Base-by-base conservation (phyloP, 2,797 vertebrate species). In the Zonotrichia albicollis region DNA sequence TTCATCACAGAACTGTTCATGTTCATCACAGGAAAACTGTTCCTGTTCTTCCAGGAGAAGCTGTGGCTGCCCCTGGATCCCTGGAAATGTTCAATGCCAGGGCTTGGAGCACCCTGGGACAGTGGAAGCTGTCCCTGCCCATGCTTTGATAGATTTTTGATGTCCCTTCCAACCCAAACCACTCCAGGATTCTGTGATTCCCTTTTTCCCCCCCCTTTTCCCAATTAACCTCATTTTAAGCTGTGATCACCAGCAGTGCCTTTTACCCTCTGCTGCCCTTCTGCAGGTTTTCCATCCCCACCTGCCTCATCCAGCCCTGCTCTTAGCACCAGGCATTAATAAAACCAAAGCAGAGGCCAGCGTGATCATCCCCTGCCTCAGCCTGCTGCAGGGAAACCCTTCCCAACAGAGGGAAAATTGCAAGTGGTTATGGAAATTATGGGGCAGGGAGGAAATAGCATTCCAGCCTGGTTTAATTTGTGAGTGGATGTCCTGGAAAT, bases 401-500 rank as follows among this genome's bases (percentile, higher is more conserved):
- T 78, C 86, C 84, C 85, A 42, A 5, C 50, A n/a, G 72, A 53
- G 55, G 4, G 21, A 10, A 38, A 62, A 82, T 62, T 45, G 72
- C 90, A 46, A 13, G 64, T 9, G 46, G 38, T 94, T 83, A 67
- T 38, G n/a, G 90, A 96, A 95, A 89, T 92, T 27, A 25, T 16
- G 58, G 88, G 88, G 73, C 76, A 79, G 81, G 89, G 9, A 36
- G 81, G 76, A 27, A 77, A 72, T 6, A 65, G 68, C 50, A 75
- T 51, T 66, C 54, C 95, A 89, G 22, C 71, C 88, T 65, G 89
- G 53, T 95, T 94, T 96, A 86, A 92, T 81, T 29, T 62, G 84
- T 54, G 86, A 40, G 74, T 65, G 29, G 40, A 3, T 77, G 53
- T 51, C 92, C 90, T 84, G 93, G 84, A 84, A 95, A 77, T 83